phyloP scores from a whole-genome alignment of 2,888 invertebrate species.

The Dicyrtoma fusca region DNA sequence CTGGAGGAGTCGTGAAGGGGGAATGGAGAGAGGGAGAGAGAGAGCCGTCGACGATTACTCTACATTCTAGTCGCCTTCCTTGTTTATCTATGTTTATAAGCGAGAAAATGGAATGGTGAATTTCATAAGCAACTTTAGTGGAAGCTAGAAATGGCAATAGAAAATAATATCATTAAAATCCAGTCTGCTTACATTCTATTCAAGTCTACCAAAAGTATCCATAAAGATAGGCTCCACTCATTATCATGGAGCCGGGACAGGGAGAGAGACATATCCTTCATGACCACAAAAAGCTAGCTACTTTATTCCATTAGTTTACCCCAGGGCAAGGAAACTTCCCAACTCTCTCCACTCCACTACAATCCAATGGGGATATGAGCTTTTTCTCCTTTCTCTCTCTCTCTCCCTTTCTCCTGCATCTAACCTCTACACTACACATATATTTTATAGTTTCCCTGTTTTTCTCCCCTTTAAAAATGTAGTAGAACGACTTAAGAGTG shows the following conservation, averaged over 20 bases:
- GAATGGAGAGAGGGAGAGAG: no score
- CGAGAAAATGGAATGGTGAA: no score
- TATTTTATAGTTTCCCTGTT: no score
- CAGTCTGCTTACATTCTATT: conserved; percentile 3
- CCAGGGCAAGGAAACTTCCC: conserved; percentile 9
- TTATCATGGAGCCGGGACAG: conserved; percentile 2
- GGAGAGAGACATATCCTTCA: conserved; percentile 15
- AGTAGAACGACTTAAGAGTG: no score
- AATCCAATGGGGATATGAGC: neutral
- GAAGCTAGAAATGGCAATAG: no score
- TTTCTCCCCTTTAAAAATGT: no score
- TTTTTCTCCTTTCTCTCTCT: neutral
- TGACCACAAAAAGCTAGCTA: conserved; percentile 1
- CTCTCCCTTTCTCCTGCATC: neutral
- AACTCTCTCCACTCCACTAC: neutral
- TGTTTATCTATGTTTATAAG: no score
- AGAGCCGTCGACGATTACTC: no score
- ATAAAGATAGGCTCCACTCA: conserved; percentile 14
- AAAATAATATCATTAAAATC: conserved; percentile 26
- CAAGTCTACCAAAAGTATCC: conserved; percentile 9
- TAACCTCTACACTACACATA: no score
- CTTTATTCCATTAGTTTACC: conserved; percentile 19
- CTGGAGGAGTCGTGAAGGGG: no score
- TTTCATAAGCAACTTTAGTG: no score
- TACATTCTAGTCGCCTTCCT: no score